Evolutionary conservation across 1,140 invertebrate genomes (phyloP).

Genomic region (Coboldia fuscipes): DNA sequence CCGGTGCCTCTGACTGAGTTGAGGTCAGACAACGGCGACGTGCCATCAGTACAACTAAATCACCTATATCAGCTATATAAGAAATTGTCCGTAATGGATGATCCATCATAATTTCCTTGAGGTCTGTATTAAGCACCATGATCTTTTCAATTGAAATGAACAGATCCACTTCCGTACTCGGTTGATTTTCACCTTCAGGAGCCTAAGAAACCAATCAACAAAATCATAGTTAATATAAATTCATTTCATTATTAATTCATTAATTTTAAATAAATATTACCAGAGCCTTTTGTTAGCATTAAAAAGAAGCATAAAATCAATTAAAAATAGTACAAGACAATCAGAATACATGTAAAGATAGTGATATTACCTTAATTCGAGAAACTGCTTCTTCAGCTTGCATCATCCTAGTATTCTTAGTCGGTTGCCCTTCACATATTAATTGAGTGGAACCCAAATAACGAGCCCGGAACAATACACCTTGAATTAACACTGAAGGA

Average conservation of each 20-base stretch:
- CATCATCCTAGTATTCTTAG: conserved; percentile 95
- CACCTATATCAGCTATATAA: conserved; percentile 97
- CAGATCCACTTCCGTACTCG: conserved; percentile 95
- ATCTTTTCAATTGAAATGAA: conserved; percentile 99
- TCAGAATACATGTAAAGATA: not conserved
- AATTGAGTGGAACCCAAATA: conserved; percentile 96
- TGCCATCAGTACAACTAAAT: conserved; percentile 96
- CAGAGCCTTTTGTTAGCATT: not conserved
- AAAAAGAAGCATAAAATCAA: no score
- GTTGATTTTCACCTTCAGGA: conserved; percentile 95
- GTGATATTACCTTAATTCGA: conserved; percentile 72
- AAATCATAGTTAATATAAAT: not conserved
- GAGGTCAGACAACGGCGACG: conserved; percentile 78
- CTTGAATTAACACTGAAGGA: conserved; percentile 89
- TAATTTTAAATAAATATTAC: not conserved
- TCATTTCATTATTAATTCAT: not conserved
- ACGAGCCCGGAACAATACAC: conserved; percentile 88
- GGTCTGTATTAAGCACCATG: conserved; percentile 97
- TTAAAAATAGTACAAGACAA: not conserved
- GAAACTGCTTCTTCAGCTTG: conserved; percentile 98
- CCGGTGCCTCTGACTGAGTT: conserved; percentile 59
- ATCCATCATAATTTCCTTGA: conserved; percentile 99
- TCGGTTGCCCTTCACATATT: conserved; percentile 90
- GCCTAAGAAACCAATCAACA: conserved; percentile 38
- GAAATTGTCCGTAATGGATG: conserved; percentile 94